Conservation (phyloP, 2,797 vertebrate species). For the Dermochelys coriacea region DNA sequence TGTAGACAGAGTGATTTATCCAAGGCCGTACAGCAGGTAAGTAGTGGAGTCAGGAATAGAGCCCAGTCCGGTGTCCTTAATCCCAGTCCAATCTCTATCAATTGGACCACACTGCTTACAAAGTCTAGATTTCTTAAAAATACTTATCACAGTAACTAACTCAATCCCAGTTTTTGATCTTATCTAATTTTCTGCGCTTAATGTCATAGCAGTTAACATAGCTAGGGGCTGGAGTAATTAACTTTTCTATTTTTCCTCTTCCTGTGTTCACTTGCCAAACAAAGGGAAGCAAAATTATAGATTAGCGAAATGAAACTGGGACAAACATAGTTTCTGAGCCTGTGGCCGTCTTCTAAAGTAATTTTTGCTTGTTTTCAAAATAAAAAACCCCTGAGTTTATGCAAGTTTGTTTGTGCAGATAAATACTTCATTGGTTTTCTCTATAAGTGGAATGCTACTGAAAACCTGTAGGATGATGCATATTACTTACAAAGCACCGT, state of each 20-base stretch:
- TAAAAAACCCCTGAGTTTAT: neutral
- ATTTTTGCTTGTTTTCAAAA: neutral
- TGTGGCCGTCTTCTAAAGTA: neutral
- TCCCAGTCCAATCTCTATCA: neutral
- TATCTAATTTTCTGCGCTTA: neutral
- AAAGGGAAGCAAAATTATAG: neutral
- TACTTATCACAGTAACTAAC: neutral
- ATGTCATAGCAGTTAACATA: neutral
- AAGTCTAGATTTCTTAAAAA: neutral
- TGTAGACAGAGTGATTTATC: neutral
- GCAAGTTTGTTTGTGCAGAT: neutral
- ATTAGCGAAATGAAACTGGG: neutral
- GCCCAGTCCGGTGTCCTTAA: neutral
- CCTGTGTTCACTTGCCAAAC: neutral
- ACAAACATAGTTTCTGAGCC: neutral
- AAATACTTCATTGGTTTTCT: neutral
- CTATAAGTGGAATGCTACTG: neutral
- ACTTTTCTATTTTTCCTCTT: neutral
- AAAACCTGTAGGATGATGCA: neutral
- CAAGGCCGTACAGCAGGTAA: neutral
- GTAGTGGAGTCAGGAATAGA: neutral
- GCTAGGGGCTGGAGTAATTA: neutral
- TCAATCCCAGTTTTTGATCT: neutral
- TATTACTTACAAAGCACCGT: neutral
- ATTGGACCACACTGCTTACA: neutral